These are phyloP conservation scores for Philhelius pedissequus DNA, from an alignment of 2,888 invertebrate genomes.

Conservation along the genomic window DNA sequence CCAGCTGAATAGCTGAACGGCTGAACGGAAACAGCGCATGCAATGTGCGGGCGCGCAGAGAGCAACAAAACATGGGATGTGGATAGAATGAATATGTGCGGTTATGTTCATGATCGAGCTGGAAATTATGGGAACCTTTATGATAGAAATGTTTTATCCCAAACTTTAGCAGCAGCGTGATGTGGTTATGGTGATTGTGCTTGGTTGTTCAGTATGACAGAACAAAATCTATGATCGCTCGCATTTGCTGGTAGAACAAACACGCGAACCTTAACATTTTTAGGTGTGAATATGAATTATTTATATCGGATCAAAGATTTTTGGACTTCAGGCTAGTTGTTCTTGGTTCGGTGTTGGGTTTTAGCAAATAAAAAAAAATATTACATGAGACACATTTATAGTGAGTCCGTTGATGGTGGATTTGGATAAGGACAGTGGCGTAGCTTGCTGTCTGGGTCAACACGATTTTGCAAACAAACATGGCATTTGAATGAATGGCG, in stretches of 20 bases:
- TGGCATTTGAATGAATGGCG: slow-evolving; percentile 56
- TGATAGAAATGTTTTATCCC: slow-evolving; percentile 64
- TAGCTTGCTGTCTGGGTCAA: slow-evolving; percentile 46
- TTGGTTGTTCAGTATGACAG: slow-evolving; percentile 37
- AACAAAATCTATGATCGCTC: slow-evolving; percentile 20
- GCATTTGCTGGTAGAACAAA: background rate
- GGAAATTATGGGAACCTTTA: slow-evolving; percentile 65
- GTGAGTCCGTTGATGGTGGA: slow-evolving; percentile 1
- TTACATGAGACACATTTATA: slow-evolving; percentile 10
- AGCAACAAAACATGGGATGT: background rate
- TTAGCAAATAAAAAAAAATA: background rate
- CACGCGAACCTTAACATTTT: slow-evolving; percentile 48
- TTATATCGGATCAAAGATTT: slow-evolving; percentile 48
- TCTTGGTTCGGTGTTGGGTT: slow-evolving; percentile 11
- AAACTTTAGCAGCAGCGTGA: background rate
- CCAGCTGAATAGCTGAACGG: no score
- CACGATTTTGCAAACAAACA: slow-evolving; percentile 33
- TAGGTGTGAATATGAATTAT: slow-evolving; percentile 68
- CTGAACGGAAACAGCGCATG: slow-evolving; percentile 19
- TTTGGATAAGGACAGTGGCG: slow-evolving; percentile 14
- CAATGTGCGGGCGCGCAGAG: slow-evolving; percentile 28
- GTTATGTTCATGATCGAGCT: slow-evolving; percentile 11
- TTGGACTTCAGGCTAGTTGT: slow-evolving; percentile 10
- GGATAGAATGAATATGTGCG: slow-evolving; percentile 15
- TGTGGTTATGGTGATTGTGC: slow-evolving; percentile 3